Evolutionary conservation across 2,113 vertebrate species (phyloP), one percentile per base, ranked within the genome.

Genomic region (Chaetodon auriga): DNA sequence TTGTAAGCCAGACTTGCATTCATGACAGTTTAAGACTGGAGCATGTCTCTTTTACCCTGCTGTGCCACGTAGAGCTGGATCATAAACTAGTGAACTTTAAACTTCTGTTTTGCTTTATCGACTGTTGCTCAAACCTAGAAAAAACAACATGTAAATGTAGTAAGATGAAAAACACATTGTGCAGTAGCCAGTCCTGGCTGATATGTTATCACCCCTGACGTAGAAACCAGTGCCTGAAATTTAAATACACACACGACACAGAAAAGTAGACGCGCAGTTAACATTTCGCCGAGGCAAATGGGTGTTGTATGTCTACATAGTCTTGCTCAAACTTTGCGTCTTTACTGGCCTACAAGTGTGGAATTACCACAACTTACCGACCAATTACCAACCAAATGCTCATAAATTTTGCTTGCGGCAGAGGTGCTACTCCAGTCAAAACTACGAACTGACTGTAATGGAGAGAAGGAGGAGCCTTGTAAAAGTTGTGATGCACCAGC

Each of bases 391-490:
- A 48, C 62, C 25, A 82, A 68, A 68, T 79, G 63, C 79, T 81
- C 6, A 9, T 63, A 75, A 66, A 76, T n/a, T 76, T 70, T 25
- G 58, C 78, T 54, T 65, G 64, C 60, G 79, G 79, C 49, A 75
- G 15, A 66, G 60, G 57, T 75, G 61, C 79, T 62, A 36, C 85
- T 79, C 21, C 23, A 57, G 45, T 74, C 60, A 48, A 68, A 86
- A 74, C 80, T 79, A 57, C 85, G 68, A 74, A 90, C 69, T 74
- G 82, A 74, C 63, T 82, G 43, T 85, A 78, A 86, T 81, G 3
- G 46, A 71, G 65, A 51, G 41, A 58, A 76, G 60, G 53, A 58
- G 74, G 69, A 45, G 69, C 23, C 84, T 86, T 86, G 78, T 85
- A 72, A 88, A 89, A 81, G 58, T 48, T 36, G 57, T 66, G 38